These are phyloP conservation scores for Deilephila elpenor DNA, from an alignment of 2,888 invertebrate species.

Conservation along the genomic window DNA sequence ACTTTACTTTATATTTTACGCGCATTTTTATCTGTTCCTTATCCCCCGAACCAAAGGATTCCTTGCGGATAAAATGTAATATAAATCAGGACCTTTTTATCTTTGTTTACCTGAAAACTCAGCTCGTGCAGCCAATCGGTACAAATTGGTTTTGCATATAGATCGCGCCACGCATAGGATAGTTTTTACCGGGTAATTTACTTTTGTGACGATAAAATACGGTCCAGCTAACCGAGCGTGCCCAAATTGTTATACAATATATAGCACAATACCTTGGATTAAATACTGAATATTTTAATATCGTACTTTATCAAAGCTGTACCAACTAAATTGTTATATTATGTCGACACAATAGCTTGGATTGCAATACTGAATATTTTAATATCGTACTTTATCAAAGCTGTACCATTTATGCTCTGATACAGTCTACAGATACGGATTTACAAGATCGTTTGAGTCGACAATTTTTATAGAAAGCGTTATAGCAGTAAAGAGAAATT, in stretches of 20 bases:
- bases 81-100: not conserved
- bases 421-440: no score
- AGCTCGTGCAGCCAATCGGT: conserved; percentile 1
- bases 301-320: no score
- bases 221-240: not conserved
- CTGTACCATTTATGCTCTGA: no score
- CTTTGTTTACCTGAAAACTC: conserved; percentile 6
- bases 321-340: not conserved
- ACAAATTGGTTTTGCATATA: conserved; percentile 14
- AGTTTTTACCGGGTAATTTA: conserved; percentile 11
- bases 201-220: not conserved
- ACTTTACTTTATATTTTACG: no score
- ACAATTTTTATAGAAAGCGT: no score
- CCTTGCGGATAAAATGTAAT: not conserved
- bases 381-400: no score
- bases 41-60: not conserved
- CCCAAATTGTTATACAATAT: not conserved
- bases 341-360: not conserved
- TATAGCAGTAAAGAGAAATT: no score
- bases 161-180: not conserved
- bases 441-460: no score
- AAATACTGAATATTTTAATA: no score
- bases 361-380: no score
- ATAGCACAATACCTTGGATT: no score
- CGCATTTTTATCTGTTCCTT: no score